Base-by-base conservation (phyloP, 30 jellyfish, hydroid and myxozoan genomes). In the Sanderia malayensis region DNA sequence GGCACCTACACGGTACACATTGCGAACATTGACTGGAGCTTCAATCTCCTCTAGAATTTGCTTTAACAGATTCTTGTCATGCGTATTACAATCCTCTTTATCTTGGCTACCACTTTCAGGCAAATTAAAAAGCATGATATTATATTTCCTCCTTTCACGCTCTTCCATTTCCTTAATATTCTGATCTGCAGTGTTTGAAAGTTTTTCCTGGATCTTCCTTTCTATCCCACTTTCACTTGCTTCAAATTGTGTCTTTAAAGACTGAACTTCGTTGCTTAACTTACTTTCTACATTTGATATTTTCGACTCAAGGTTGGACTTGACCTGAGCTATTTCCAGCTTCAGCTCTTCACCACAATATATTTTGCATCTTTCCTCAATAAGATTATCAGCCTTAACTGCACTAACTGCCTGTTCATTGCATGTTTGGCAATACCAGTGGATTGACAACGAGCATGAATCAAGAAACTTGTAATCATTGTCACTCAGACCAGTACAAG, bases 91-190 rank as follows among this genome's bases (percentile, higher is more conserved):
- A 23, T 61, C 74, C 10, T 61, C 74, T 27, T 61, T 61, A 17
- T 30, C 74, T 61, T 61, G 74, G 49, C 74, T 26, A 61, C 74
- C 74, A 61, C 74, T 61, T 61, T 61, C 74, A 61, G 74, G 74
- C 74, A 61, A 27, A 61, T 61, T 28, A 27, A 61, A 61, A 29
- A 66, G 32, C 78, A 66, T 66, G 63, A 66, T 34, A 65, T 65
- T 65, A 23, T 61, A 65, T 65, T n/a, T n/a, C 55, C 55, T 41
- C 55, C 55, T 41, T 41, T 41, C 55, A 15, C 55, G 55, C 32
- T 61, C 74, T 61, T 61, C 74, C 74, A 61, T 61, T 61, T 61
- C n/a, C n/a, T n/a, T n/a, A n/a, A n/a, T n/a, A n/a, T n/a, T n/a
- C n/a, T n/a, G n/a, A n/a, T n/a, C n/a, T n/a, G n/a, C 74, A 25